Evolutionary conservation across 2,888 invertebrate genomes (phyloP).

Genomic region (Chaitophorus viminalis): DNA sequence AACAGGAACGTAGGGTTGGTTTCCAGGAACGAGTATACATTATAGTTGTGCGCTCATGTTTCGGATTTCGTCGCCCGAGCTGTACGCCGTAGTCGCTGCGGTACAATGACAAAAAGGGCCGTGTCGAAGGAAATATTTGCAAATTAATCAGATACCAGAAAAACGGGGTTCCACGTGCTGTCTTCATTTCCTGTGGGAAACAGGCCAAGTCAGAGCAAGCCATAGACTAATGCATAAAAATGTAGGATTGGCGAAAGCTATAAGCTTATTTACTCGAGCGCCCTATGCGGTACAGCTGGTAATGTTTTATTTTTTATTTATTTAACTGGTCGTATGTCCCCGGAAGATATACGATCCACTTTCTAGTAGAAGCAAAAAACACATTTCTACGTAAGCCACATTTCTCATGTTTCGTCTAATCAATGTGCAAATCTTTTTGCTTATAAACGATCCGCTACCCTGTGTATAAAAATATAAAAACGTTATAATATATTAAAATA

Average conservation of each 20-base stretch:
- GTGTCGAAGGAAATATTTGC: conserved; percentile 28
- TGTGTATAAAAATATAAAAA: too few species aligned
- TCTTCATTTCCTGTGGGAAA: conserved; percentile 53
- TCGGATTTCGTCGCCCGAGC: neutral
- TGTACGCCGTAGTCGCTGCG: neutral
- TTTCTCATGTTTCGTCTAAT: neutral
- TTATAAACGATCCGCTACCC: too few species aligned
- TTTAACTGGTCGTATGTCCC: neutral
- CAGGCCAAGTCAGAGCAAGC: conserved; percentile 17
- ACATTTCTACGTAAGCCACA: neutral
- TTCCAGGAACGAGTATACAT: neutral
- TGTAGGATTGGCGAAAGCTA: conserved; percentile 17
- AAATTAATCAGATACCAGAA: conserved; percentile 39
- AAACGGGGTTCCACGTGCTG: conserved; percentile 6
- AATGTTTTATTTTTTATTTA: conserved; percentile 36
- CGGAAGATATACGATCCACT: conserved; percentile 18
- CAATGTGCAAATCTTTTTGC: neutral
- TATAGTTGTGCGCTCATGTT: neutral
- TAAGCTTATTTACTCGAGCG: conserved; percentile 35
- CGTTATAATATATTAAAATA: too few species aligned
- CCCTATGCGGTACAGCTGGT: neutral
- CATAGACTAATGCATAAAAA: conserved; percentile 46
- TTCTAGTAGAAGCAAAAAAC: neutral
- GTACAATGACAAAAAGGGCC: conserved; percentile 21
- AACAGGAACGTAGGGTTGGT: too few species aligned